Evolutionary conservation across 1,140 invertebrate species (phyloP).

Genomic region (Camponotus pennsylvanicus): DNA sequence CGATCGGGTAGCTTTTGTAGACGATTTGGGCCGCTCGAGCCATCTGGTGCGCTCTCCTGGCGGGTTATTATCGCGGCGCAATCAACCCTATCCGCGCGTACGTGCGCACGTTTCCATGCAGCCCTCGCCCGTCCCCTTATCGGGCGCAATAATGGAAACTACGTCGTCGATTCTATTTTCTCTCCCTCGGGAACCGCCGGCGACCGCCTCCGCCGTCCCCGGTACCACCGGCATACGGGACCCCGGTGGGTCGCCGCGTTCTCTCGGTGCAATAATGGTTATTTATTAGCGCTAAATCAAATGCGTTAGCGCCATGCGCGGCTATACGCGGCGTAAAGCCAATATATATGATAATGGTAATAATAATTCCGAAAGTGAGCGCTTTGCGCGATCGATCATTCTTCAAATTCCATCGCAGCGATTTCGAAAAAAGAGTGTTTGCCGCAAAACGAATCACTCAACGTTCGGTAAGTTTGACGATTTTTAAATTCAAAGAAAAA

Average conservation of each 20-base stretch:
- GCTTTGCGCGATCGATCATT: conserved; percentile 74
- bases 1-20: conserved; percentile 43
- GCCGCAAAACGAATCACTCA: background rate
- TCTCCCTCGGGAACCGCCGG: conserved; percentile 80
- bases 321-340: conserved; percentile 60
- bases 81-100: conserved; percentile 72
- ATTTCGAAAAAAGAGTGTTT: background rate
- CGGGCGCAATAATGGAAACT: conserved; percentile 83
- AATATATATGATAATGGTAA: conserved; percentile 86
- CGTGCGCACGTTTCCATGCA: conserved; percentile 34
- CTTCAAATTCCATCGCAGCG: conserved; percentile 22
- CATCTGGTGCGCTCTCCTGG: conserved; percentile 61
- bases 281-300: conserved; percentile 86
- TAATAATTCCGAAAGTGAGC: conserved; percentile 83
- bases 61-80: conserved; percentile 63
- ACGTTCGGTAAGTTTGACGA: background rate
- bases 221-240: conserved; percentile 51
- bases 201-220: conserved; percentile 68
- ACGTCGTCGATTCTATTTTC: conserved; percentile 86
- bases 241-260: conserved; percentile 37
- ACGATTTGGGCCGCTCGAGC: conserved; percentile 31
- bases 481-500: conserved; percentile 17
- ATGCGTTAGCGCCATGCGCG: conserved; percentile 80
- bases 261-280: conserved; percentile 84
- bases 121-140: conserved; percentile 71